phyloP scores from a whole-genome alignment of 2,113 vertebrate species.

The Catagonus wagneri region DNA sequence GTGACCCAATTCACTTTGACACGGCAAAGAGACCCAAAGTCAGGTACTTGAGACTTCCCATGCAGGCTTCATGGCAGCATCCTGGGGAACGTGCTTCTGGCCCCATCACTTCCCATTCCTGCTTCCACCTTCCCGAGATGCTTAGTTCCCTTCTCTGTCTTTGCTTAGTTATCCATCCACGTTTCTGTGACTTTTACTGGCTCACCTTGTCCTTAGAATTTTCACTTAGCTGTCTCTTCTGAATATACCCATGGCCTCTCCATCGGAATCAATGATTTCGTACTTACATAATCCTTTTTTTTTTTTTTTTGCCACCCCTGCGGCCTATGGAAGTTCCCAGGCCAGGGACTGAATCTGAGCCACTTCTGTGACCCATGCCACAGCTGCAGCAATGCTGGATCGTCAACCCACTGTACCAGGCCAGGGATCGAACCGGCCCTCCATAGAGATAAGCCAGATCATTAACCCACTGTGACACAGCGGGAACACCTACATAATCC shows the following conservation, averaged over 20 bases:
- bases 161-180: constrained; percentile 71
- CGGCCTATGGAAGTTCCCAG: no score
- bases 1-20: background rate
- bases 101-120: constrained; percentile 59
- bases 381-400: no score
- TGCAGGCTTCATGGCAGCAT: background rate
- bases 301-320: no score
- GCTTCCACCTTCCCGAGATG: background rate
- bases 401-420: no score
- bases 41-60: background rate
- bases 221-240: constrained; percentile 76
- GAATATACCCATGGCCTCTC: background rate
- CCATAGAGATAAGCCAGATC: no score
- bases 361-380: no score
- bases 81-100: background rate
- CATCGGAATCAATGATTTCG: constrained; percentile 49
- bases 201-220: background rate
- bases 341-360: no score
- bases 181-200: constrained; percentile 69
- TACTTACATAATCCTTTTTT: background rate
- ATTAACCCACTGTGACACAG: no score
- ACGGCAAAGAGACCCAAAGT: background rate
- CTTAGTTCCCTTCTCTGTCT: constrained; percentile 64
- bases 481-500: no score
- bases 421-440: no score